Evolutionary conservation across 2,797 vertebrate genomes (phyloP).

Genomic region (Ibycter americanus): DNA sequence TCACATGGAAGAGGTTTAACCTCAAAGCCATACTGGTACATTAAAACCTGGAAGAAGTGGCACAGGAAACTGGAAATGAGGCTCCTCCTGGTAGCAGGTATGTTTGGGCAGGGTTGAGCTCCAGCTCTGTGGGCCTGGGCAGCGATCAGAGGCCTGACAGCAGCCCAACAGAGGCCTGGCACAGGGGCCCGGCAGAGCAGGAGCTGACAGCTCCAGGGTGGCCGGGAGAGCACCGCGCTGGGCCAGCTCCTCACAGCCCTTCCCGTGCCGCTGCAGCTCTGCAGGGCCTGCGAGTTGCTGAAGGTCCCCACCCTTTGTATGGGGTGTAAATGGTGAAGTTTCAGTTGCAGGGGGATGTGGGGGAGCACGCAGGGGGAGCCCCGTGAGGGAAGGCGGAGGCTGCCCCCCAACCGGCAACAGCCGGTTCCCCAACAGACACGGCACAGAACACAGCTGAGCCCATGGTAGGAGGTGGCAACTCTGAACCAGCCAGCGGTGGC

Average conservation of each 20-base stretch:
- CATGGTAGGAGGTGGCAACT: neutral
- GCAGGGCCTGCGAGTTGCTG: neutral
- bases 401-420: neutral
- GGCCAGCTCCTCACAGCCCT: neutral
- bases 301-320: neutral
- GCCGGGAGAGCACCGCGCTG: too few relatives aligned
- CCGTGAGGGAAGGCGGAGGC: neutral
- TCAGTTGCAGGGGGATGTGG: fast-evolving
- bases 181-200: neutral
- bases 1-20: neutral
- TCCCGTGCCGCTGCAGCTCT: neutral
- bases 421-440: fast-evolving
- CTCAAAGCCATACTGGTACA: neutral
- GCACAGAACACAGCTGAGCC: neutral
- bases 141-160: neutral
- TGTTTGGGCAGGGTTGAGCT: fast-evolving
- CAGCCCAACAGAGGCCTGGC: neutral
- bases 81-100: neutral
- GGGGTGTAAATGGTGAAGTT: neutral
- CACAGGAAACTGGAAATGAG: neutral
- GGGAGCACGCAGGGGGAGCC: too few relatives aligned
- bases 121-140: neutral
- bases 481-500: too few relatives aligned
- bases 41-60: neutral
- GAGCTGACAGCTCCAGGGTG: fast-evolving